Conservation (phyloP, 2,113 vertebrate species). For the Tricholaema leucomelas region DNA sequence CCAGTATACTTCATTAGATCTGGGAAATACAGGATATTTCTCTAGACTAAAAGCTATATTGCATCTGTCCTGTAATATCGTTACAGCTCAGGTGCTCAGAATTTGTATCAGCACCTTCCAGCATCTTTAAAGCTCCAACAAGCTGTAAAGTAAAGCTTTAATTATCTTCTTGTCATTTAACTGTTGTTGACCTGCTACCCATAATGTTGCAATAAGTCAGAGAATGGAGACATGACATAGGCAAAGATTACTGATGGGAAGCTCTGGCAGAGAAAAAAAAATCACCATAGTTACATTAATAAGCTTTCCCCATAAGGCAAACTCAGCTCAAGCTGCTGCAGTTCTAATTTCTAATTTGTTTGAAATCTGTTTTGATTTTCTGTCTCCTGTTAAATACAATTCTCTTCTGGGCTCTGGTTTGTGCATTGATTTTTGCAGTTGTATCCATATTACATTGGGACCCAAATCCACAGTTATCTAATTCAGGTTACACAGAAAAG, state of each 20-base stretch:
- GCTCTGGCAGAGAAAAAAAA: neutral
- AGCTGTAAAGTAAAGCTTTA: slow-evolving; percentile 12
- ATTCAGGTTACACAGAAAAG: slow-evolving; percentile 8
- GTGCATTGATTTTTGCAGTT: slow-evolving; percentile 41
- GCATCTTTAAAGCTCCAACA: slow-evolving; percentile 27
- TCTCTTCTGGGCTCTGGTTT: slow-evolving; percentile 28
- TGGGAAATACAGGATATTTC: slow-evolving; percentile 26
- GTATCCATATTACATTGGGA: slow-evolving; percentile 6
- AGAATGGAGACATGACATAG: neutral
- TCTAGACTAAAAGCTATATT: neutral
- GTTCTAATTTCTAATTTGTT: slow-evolving; percentile 45
- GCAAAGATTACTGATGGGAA: neutral
- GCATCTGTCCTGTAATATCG: neutral
- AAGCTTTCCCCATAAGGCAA: slow-evolving; percentile 13
- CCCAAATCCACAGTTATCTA: neutral
- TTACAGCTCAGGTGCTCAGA: neutral
- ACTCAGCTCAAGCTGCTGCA: neutral
- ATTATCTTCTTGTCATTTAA: slow-evolving; percentile 24
- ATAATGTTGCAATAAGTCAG: neutral
- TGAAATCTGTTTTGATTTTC: slow-evolving; percentile 58
- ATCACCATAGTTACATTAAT: neutral
- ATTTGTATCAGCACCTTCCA: slow-evolving; percentile 12
- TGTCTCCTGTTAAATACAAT: slow-evolving; percentile 40
- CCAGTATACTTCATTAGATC: slow-evolving; percentile 32
- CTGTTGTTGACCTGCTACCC: neutral